These are phyloP conservation scores for Aporophyla nigra DNA, from an alignment of 2,888 invertebrate genomes.

Conservation along the genomic window DNA sequence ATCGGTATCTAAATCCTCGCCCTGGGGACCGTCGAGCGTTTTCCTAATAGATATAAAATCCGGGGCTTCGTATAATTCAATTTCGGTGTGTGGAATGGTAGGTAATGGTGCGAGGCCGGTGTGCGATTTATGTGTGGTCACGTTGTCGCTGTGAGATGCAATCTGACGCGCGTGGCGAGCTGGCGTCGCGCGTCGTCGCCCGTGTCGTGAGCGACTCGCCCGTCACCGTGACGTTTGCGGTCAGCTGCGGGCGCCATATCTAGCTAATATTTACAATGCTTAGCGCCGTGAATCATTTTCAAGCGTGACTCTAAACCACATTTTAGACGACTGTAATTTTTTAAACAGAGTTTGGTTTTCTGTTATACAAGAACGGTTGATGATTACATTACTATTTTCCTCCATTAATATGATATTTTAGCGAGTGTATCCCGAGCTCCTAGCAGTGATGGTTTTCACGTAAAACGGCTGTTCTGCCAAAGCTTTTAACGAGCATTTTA, in stretches of 20 bases:
- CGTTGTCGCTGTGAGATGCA: constrained; percentile 70
- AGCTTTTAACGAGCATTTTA: constrained; percentile 62
- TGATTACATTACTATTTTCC: constrained; percentile 37
- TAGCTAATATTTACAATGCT: constrained; percentile 76
- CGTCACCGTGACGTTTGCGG: constrained; percentile 66
- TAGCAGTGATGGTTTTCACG: constrained; percentile 19
- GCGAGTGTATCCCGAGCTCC: constrained; percentile 20
- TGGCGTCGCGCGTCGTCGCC: constrained; percentile 45
- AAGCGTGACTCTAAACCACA: constrained; percentile 72
- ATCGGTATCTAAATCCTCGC: constrained; percentile 88
- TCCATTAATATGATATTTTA: constrained; percentile 41
- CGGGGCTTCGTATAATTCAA: constrained; percentile 87
- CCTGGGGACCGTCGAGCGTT: constrained; percentile 84
- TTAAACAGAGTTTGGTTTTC: constrained; percentile 52
- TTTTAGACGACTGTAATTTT: constrained; percentile 72
- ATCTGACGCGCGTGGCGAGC: constrained; percentile 60
- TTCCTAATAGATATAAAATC: constrained; percentile 90
- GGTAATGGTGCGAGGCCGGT: constrained; percentile 69
- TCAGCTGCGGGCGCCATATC: constrained; percentile 62
- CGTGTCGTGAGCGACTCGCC: constrained; percentile 41
- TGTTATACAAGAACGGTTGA: background rate
- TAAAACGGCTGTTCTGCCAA: constrained; percentile 40
- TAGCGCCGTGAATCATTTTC: constrained; percentile 72
- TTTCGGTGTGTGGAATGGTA: constrained; percentile 79
- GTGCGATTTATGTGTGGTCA: constrained; percentile 82